Conservation (phyloP, 2,888 invertebrate species). For the Eurytoma californica region DNA sequence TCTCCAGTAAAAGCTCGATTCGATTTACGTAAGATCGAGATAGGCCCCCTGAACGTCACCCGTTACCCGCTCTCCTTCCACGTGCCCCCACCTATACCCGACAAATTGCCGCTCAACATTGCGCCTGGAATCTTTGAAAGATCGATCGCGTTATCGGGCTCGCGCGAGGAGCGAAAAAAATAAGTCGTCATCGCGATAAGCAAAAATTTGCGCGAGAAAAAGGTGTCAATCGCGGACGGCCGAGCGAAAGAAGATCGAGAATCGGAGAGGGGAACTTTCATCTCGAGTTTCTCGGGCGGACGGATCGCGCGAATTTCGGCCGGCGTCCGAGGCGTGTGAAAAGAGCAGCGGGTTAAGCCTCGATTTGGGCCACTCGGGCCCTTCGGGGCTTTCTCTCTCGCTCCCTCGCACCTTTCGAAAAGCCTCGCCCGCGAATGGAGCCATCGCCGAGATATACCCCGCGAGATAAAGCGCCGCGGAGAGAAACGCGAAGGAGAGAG, state of each 20-base stretch:
- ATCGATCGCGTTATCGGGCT: not conserved
- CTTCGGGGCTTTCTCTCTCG: slow-evolving; percentile 22
- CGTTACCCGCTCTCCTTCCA: not conserved
- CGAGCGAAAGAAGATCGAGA: not conserved
- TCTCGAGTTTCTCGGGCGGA: not conserved
- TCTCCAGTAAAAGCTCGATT: slow-evolving; percentile 28
- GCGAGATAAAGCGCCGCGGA: slow-evolving; percentile 10
- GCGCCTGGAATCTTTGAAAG: not conserved
- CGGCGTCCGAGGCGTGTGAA: slow-evolving; percentile 41
- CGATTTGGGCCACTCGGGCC: slow-evolving; percentile 43
- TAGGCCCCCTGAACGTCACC: not conserved
- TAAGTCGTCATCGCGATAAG: not conserved
- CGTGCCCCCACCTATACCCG: not conserved
- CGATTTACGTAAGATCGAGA: slow-evolving; percentile 30
- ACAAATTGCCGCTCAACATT: not conserved
- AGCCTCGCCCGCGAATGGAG: slow-evolving; percentile 32
- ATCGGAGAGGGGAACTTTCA: slow-evolving; percentile 21
- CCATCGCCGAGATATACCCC: slow-evolving; percentile 27
- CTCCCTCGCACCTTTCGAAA: slow-evolving; percentile 4
- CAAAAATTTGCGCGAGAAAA: not conserved
- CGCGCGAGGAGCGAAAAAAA: not conserved
- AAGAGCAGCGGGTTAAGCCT: slow-evolving; percentile 24
- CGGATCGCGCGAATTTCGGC: slow-evolving; percentile 32
- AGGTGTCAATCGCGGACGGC: not conserved
- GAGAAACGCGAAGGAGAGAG: not conserved